Base-by-base conservation (phyloP, 2,113 vertebrate species). In the Acrocephalus kingi region DNA sequence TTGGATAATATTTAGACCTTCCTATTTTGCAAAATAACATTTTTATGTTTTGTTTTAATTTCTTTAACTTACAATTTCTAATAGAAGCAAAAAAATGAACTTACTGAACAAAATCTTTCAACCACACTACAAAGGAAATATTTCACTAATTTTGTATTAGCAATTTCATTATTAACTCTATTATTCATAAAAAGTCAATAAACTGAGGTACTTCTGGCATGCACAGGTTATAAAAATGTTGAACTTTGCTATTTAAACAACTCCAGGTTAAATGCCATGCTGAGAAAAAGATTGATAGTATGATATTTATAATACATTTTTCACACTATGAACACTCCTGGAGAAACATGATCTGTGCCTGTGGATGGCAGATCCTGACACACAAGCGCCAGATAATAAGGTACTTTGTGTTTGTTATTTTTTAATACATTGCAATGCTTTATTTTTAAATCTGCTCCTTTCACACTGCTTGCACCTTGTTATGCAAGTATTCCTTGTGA, bases 181-280 rank as follows among this genome's bases (percentile, higher is more conserved):
- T 61, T 3, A 82, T 51, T 90, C n/a, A 68, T 45, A 35, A 74
- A 68, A 80, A 75, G 76, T 64, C 72, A 93, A 76, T 91, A 58
- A 87, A 49, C 49, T n/a, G n/a, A 84, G 33, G 16, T 78, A 77
- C 28, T 30, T 84, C 72, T 77, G 30, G 27, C 58, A 83, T 30
- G 22, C 14, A 72, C 37, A 58, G 68, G 81, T 88, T 88, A 90
- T 86, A 94, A 80, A 96, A 88, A 48, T 74, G 37, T 94, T 95
- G 86, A 93, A 87, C 84, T 85, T 87, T 83, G 66, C 78, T 95
- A 87, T 95, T 96, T 97, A 92, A 92, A 84, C 51, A 74, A 46
- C 35, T 95, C 28, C 63, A 63, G 46, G 77, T 90, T 78, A 77
- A 96, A 94, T 63, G 52, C 51, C 79, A 48, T 37, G 55, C 68